Percentiles rank a stretch among this genome's conserved stretches.
These are phyloP conservation scores for Lucilia cuprina DNA, from an alignment of 1,140 invertebrate species.

Conservation along the genomic window DNA sequence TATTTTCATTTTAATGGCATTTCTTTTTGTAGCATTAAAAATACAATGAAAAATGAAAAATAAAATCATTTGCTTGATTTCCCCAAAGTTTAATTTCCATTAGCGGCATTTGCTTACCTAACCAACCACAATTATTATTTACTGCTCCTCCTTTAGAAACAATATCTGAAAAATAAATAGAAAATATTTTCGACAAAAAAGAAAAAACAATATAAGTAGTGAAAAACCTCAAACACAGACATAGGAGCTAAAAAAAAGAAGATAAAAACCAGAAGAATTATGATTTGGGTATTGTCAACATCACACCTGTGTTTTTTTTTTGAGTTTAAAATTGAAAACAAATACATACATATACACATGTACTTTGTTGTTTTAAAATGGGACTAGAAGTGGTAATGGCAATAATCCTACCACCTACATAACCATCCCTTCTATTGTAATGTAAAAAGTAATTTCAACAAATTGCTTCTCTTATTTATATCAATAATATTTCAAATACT, in stretches of 20 bases:
- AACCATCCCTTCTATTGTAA: no score
- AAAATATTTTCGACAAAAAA: neutral
- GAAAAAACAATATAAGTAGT: no score
- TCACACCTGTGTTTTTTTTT: constrained; percentile 5
- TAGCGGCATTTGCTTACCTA: neutral
- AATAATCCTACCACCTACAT: neutral
- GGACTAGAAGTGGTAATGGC: neutral
- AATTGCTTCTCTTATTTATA: constrained; percentile 15
- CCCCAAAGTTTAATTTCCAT: constrained; percentile 30
- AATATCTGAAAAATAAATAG: neutral
- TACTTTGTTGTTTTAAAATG: neutral
- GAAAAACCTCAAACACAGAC: no score
- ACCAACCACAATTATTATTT: neutral
- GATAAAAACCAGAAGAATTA: constrained; percentile 18
- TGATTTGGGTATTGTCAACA: constrained; percentile 23
- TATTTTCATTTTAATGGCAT: neutral
- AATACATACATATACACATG: neutral
- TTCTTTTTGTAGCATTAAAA: neutral
- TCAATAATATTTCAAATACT: constrained; percentile 23
- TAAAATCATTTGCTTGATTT: constrained; percentile 20
- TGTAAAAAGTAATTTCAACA: neutral
- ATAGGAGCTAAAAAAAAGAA: neutral
- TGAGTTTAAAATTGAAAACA: no score
- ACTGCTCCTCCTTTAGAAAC: neutral
- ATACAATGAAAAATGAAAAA: neutral